These are phyloP conservation scores for Malacosoma neustria DNA, from an alignment of 2,888 invertebrate genomes.

Conservation along the genomic window DNA sequence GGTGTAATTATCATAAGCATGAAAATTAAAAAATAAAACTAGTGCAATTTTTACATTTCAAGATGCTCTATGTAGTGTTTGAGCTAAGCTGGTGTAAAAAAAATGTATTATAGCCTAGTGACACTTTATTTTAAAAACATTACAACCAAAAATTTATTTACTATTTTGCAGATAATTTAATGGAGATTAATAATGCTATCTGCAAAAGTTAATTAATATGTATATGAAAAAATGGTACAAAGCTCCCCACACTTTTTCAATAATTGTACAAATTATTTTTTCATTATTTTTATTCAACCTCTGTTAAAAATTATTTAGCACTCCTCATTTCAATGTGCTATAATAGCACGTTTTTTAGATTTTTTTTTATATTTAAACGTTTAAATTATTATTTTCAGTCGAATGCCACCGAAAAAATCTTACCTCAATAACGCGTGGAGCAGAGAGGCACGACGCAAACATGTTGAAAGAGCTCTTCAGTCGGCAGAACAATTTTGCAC, in stretches of 20 bases:
- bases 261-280: constrained; percentile 5
- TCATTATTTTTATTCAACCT: constrained; percentile 14
- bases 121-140: too few relatives aligned
- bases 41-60: too few relatives aligned
- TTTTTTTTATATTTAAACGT: constrained; percentile 9
- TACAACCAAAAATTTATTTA: too few relatives aligned
- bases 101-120: too few relatives aligned
- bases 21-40: too few relatives aligned
- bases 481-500: too few relatives aligned
- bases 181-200: too few relatives aligned
- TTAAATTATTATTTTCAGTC: constrained; percentile 10
- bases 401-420: constrained; percentile 22
- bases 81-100: too few relatives aligned
- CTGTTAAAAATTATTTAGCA: constrained; percentile 15
- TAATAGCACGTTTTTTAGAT: constrained; percentile 13
- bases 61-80: too few relatives aligned
- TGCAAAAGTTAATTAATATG: constrained; percentile 10
- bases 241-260: constrained; percentile 9
- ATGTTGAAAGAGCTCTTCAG: constrained; percentile 20
- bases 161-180: too few relatives aligned
- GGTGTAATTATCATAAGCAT: too few relatives aligned
- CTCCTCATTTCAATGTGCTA: constrained; percentile 16
- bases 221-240: constrained; percentile 9
- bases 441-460: constrained; percentile 19
- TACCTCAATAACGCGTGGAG: constrained; percentile 19